A percentile compares a stretch with the other conserved stretches of the same genome.
phyloP scores from a whole-genome alignment of 2,888 invertebrate genomes.

The Melanchra persicariae region DNA sequence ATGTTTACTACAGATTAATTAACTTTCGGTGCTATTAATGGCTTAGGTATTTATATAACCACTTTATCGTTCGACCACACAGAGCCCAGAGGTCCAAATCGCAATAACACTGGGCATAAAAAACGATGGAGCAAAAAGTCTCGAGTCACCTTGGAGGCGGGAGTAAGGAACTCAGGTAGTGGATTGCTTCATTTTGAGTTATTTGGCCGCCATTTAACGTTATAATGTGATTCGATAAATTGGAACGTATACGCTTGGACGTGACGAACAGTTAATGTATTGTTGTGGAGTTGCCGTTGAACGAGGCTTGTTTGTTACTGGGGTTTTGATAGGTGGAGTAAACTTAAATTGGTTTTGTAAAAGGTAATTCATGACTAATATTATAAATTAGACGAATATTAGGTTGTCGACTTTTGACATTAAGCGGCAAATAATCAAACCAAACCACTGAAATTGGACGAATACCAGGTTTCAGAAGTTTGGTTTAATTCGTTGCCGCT shows the following conservation, averaged over 20 bases:
- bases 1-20: conserved; percentile 66
- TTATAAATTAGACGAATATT: no score
- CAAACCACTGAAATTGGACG: no score
- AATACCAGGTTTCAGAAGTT: no score
- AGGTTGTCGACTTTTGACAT: no score
- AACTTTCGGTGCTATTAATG: conserved; percentile 66
- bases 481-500: no score
- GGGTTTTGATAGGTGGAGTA: conserved; percentile 41
- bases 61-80: conserved; percentile 78
- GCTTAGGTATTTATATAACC: conserved; percentile 63
- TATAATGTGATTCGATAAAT: conserved; percentile 77
- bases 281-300: conserved; percentile 49
- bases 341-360: neutral
- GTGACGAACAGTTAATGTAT: conserved; percentile 59
- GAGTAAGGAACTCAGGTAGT: conserved; percentile 89
- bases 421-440: no score
- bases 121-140: conserved; percentile 85
- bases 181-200: conserved; percentile 87
- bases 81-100: conserved; percentile 85
- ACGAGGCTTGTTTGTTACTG: conserved; percentile 41
- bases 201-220: conserved; percentile 72
- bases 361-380: neutral
- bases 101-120: conserved; percentile 82
- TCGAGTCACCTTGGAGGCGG: conserved; percentile 87
- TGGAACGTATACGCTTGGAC: conserved; percentile 69